Evolutionary conservation across 2,888 invertebrate genomes (phyloP).

Genomic region (Diarsia dahlii): DNA sequence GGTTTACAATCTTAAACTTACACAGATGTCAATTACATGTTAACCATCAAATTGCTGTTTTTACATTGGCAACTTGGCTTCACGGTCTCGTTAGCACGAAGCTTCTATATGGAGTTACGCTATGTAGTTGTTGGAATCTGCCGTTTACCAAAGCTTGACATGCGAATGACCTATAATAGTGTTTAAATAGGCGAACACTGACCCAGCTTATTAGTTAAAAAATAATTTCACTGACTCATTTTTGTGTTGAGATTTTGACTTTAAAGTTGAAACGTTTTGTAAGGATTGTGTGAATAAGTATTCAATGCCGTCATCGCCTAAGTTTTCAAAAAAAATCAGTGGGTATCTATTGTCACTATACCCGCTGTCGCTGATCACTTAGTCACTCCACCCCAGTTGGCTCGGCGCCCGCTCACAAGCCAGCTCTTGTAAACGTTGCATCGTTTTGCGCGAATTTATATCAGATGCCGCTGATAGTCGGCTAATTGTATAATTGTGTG

Average conservation of each 20-base stretch:
- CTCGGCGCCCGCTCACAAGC: conserved; percentile 67
- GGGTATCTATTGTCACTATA: neutral
- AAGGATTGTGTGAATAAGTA: neutral
- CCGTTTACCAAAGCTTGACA: too few species aligned
- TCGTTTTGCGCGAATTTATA: conserved; percentile 76
- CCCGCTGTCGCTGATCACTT: conserved; percentile 44
- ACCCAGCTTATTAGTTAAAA: neutral
- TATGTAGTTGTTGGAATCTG: too few species aligned
- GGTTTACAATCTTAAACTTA: too few species aligned
- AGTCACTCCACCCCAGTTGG: conserved; percentile 61
- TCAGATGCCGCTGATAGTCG: conserved; percentile 74
- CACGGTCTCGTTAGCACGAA: too few species aligned
- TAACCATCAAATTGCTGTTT: too few species aligned
- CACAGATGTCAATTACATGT: too few species aligned
- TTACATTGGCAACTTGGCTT: too few species aligned
- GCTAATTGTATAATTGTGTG: conserved; percentile 74
- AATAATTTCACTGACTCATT: neutral
- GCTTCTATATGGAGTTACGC: too few species aligned
- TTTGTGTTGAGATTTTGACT: neutral
- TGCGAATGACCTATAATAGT: neutral
- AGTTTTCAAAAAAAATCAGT: too few species aligned
- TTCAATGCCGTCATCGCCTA: neutral
- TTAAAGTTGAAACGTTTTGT: neutral
- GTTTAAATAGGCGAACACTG: neutral
- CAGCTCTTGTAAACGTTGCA: conserved; percentile 74